Evolutionary conservation across 2,888 invertebrate genomes (phyloP), one percentile per base, ranked within the genome.

Genomic region (Leucoma salicis): DNA sequence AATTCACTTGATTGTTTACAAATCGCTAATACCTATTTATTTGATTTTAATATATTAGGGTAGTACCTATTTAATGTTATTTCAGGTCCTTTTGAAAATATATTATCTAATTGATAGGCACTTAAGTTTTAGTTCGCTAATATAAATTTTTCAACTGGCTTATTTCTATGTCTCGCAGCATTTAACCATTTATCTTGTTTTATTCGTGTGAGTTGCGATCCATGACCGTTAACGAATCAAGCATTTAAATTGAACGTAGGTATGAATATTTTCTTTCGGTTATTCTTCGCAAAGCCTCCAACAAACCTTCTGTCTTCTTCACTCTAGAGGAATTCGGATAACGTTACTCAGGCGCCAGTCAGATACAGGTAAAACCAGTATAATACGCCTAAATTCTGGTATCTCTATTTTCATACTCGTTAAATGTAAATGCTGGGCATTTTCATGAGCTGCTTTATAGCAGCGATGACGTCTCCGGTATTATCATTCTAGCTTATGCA

Each of bases 311-410:
- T 59, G 73, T 86, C 84, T 84, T 87, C 83, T 81, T 88, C 85
- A 75, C 84, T 82, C 87, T 63, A 63, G 73, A 77, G 82, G 87
- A 83, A 88, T 89, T 83, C 77, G 77, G 85, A 86, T 84, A 80
- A 76, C 82, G 81, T 84, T 86, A 87, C 82, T 81, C 79, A n/a
- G 7, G 3, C 83, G 76, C 80, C 77, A 69, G 74, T 66, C 58
- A 60, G 57, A 65, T 73, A 76, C 86, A 88, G 85, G 86, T 87
- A 84, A 82, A 84, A 86, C 88, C 77, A 66, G 80, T 86, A 82
- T 82, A 76, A 86, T 54, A 50, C 63, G 66, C 67, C 63, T 49
- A 78, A 78, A 77, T 68, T 78, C 55, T 47, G 70, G 46, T 66
- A 59, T 32, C 54, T 52, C 50, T 38, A 52, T 57, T 57, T 63